These are phyloP conservation scores for Melanotus villosus DNA, from an alignment of 2,888 invertebrate species.

Conservation along the genomic window DNA sequence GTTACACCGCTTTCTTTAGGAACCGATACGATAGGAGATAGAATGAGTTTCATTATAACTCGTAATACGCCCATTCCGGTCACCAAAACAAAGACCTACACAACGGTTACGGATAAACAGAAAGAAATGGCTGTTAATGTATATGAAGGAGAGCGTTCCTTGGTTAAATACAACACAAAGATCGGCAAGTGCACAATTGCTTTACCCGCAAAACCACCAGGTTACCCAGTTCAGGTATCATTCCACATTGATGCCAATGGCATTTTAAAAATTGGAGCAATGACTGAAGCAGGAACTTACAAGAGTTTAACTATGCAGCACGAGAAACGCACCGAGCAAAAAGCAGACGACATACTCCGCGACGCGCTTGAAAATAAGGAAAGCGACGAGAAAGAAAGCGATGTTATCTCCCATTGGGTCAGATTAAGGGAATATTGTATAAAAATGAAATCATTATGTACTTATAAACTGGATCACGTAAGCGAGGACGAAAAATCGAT, in stretches of 20 bases:
- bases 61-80: slow-evolving; percentile 82
- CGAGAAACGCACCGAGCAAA: slow-evolving; percentile 16
- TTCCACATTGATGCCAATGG: slow-evolving; percentile 32
- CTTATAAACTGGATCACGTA: neutral
- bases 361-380: slow-evolving; percentile 19
- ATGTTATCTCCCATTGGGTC: neutral
- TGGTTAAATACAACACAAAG: slow-evolving; percentile 33
- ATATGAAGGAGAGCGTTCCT: slow-evolving; percentile 51
- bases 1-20: slow-evolving; percentile 83
- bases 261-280: slow-evolving; percentile 11
- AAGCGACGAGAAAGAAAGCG: neutral
- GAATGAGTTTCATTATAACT: slow-evolving; percentile 86
- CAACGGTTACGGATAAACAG: slow-evolving; percentile 49
- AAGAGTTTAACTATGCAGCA: slow-evolving; percentile 16
- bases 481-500: slow-evolving; percentile 1
- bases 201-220: slow-evolving; percentile 21
- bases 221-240: slow-evolving; percentile 14
- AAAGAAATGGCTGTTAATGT: slow-evolving; percentile 34
- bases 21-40: slow-evolving; percentile 86
- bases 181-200: slow-evolving; percentile 22
- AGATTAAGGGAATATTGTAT: slow-evolving; percentile 27
- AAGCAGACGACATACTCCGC: slow-evolving; percentile 8
- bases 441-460: slow-evolving; percentile 20
- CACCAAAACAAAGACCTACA: slow-evolving; percentile 4
- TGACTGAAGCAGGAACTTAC: slow-evolving; percentile 16